These are phyloP conservation scores for Horisme vitalbata DNA, from an alignment of 2,888 invertebrate genomes.

Conservation along the genomic window DNA sequence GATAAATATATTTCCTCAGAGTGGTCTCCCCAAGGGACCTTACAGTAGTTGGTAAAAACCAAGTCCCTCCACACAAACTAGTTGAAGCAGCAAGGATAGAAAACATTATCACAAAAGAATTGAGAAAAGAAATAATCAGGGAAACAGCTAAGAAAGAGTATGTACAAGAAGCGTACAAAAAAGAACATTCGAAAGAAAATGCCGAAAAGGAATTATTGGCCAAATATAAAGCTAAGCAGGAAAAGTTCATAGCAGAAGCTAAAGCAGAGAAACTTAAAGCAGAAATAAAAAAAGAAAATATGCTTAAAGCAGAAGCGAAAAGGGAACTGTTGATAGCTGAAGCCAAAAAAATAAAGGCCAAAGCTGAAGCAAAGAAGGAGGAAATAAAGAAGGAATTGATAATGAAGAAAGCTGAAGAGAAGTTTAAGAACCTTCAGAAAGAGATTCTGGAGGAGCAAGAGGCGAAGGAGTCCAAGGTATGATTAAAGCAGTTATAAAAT, in stretches of 20 bases:
- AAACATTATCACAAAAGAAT: slow-evolving; percentile 29
- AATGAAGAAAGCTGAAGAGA: slow-evolving; percentile 26
- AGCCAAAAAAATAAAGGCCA: slow-evolving; percentile 16
- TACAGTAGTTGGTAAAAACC: slow-evolving; percentile 65
- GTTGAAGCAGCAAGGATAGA: slow-evolving; percentile 34
- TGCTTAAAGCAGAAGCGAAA: slow-evolving; percentile 19
- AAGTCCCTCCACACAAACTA: slow-evolving; percentile 45
- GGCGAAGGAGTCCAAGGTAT: slow-evolving; percentile 34
- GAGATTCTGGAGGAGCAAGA: slow-evolving; percentile 31
- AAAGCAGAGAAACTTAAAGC: slow-evolving; percentile 12
- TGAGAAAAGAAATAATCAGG: slow-evolving; percentile 30
- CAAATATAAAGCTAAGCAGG: slow-evolving; percentile 11
- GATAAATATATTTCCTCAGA: slow-evolving; percentile 38
- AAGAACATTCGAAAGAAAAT: slow-evolving; percentile 32
- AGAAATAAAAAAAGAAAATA: slow-evolving; percentile 12
- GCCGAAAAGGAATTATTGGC: slow-evolving; percentile 17
- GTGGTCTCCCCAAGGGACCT: slow-evolving; percentile 71
- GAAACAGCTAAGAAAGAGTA: slow-evolving; percentile 20
- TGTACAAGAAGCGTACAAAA: slow-evolving; percentile 14
- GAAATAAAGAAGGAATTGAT: slow-evolving; percentile 21
- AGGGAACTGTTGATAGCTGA: slow-evolving; percentile 13
- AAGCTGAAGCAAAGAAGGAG: slow-evolving; percentile 26
- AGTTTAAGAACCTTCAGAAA: slow-evolving; percentile 24
- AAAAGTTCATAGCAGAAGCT: slow-evolving; percentile 14
- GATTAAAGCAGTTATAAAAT: background rate